Base-by-base conservation (phyloP, 2,888 invertebrate genomes). In the Capitulum mitella region DNA sequence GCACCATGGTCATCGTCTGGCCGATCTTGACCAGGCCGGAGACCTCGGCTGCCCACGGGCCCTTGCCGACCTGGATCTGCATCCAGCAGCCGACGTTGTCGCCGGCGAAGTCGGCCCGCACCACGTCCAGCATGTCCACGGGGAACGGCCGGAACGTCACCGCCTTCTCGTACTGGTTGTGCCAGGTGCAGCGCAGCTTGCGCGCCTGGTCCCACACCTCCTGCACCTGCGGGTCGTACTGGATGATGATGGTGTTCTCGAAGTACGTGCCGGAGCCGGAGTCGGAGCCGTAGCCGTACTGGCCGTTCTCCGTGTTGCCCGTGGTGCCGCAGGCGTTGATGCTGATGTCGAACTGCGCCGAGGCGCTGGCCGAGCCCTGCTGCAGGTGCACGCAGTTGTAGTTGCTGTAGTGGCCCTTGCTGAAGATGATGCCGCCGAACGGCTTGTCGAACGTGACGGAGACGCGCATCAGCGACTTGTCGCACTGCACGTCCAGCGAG, bases 41-140 rank as follows among this genome's bases (percentile, higher is more conserved):
- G 51, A 96, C 96, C 87, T 96, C 96, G n/a, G 94, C 94, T n/a
- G 96, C 96, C 96, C 96, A 96, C 0, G 96, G 96, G 82, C 96
- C 96, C 85, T 96, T 96, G 79, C 96, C 96, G 76, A 95, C 95
- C 88, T 97, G 96, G 82, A 97, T 96, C 85, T 96, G 95, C 96
- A 97, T 96, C 96, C 96, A 97, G 87, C 96, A 96, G 34, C 95
- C 95, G 3, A 96, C 95, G 84, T 96, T 97, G 84, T 96, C 96
- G 0, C 96, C 96, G 79, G 95, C 95, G 83, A 97, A 97, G 84
- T 96, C 95, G 6, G 96, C 95, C 78, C 95, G 88, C n/a, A 96
- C 95, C 8, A 95, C 95, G 85, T 96, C 95, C 78, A 96, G 85
- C 95, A 95, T 95, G 85, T 96, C 96, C 1, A 97, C 96, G 0